These are phyloP conservation scores for Hypsopygia costalis DNA, from an alignment of 2,888 invertebrate species.

Conservation along the genomic window DNA sequence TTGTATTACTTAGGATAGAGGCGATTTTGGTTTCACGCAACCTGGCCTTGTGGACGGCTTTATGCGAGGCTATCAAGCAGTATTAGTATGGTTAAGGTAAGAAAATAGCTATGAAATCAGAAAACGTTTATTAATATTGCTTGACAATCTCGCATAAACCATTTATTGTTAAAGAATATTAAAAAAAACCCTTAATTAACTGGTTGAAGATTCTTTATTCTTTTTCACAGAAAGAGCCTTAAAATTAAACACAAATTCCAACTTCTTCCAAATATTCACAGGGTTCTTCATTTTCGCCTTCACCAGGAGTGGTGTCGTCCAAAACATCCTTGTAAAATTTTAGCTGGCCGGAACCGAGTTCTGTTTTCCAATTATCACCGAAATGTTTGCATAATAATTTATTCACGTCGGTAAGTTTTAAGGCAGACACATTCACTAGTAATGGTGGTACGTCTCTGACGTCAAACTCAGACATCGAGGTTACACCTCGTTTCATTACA, in stretches of 20 bases:
- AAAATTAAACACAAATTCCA: slow-evolving; percentile 15
- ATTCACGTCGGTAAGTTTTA: slow-evolving; percentile 16
- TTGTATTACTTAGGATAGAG: slow-evolving; percentile 7
- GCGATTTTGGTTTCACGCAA: slow-evolving; percentile 9
- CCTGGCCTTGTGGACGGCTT: slow-evolving; percentile 7
- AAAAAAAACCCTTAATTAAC: no score
- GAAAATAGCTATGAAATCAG: no score
- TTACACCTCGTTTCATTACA: slow-evolving; percentile 16
- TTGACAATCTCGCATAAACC: no score
- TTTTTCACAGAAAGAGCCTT: background rate
- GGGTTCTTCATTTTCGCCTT: slow-evolving; percentile 19
- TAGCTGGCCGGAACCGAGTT: slow-evolving; percentile 16
- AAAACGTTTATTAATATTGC: no score
- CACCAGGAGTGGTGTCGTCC: slow-evolving; percentile 4
- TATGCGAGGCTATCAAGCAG: slow-evolving; percentile 7
- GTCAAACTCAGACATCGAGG: slow-evolving; percentile 13
- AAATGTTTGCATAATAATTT: slow-evolving; percentile 15
- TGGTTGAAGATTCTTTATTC: no score
- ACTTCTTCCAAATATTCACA: slow-evolving; percentile 22
- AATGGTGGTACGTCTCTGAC: slow-evolving; percentile 17
- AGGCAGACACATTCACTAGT: slow-evolving; percentile 11
- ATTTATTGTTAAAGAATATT: no score
- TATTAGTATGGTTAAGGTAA: background rate
- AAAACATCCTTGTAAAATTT: slow-evolving; percentile 18
- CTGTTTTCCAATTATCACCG: slow-evolving; percentile 11